These are phyloP conservation scores for Sarcophaga bullata DNA, from an alignment of 1,140 invertebrate genomes.

Conservation along the genomic window DNA sequence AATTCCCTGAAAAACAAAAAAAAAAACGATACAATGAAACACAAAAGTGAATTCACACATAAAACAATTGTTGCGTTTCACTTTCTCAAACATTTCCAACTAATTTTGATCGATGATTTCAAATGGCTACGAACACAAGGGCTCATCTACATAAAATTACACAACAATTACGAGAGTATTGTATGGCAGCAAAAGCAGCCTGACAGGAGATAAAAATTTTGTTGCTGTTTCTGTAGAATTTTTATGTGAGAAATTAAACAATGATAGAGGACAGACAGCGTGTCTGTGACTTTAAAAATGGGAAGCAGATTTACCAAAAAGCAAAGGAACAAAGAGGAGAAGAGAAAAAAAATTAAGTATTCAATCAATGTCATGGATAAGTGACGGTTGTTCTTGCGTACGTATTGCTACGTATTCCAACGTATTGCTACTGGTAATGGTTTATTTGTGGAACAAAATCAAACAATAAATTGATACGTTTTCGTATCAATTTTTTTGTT, in stretches of 20 bases:
- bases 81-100: slow-evolving; percentile 17
- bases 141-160: slow-evolving; percentile 18
- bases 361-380: slow-evolving; percentile 32
- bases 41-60: background rate
- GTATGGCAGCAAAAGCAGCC: background rate
- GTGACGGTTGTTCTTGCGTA: background rate
- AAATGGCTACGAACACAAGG: background rate
- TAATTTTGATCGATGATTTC: slow-evolving; percentile 14
- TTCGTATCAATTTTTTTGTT: too few species aligned
- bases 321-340: background rate
- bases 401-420: background rate
- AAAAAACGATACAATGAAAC: too few species aligned
- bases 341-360: slow-evolving; percentile 19
- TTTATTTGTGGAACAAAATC: background rate
- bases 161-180: background rate
- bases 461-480: slow-evolving; percentile 29
- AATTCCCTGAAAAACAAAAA: background rate
- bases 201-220: background rate
- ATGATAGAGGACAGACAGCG: background rate
- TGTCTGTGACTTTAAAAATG: too few species aligned
- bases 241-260: background rate
- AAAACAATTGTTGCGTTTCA: background rate
- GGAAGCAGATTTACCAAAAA: background rate
- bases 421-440: background rate
- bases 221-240: background rate